Evolutionary conservation across 2,888 invertebrate species (phyloP).

Genomic region (Hololepta plana): DNA sequence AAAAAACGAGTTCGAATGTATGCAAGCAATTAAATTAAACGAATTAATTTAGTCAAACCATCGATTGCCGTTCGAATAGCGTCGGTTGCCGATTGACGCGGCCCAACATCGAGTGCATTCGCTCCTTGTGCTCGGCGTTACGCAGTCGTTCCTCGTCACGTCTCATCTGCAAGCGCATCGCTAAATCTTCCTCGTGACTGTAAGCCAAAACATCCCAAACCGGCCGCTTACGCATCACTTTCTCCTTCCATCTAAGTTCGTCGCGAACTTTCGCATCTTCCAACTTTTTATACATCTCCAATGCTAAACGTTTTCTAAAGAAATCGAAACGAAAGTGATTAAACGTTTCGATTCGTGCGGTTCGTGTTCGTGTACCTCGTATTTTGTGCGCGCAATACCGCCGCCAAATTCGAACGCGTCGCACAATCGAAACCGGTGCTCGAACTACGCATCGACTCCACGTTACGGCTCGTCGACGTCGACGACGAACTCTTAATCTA

Average conservation of each 20-base stretch:
- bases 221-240: slow-evolving; percentile 40
- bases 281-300: slow-evolving; percentile 37
- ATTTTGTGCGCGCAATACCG: slow-evolving; percentile 42
- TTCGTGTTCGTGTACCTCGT: slow-evolving; percentile 25
- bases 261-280: slow-evolving; percentile 40
- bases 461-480: too few species aligned
- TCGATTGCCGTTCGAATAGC: slow-evolving; percentile 50
- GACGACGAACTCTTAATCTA: too few species aligned
- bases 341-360: not conserved
- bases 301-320: slow-evolving; percentile 38
- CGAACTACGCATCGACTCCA: too few species aligned
- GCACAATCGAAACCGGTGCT: slow-evolving; percentile 27
- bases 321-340: slow-evolving; percentile 1
- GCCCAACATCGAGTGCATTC: slow-evolving; percentile 55
- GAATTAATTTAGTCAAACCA: too few species aligned
- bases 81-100: slow-evolving; percentile 52
- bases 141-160: slow-evolving; percentile 49
- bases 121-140: slow-evolving; percentile 45
- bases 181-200: slow-evolving; percentile 48
- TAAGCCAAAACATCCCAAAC: slow-evolving; percentile 52
- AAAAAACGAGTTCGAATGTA: too few species aligned
- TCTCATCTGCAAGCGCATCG: slow-evolving; percentile 43
- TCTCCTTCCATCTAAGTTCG: slow-evolving; percentile 39
- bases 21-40: too few species aligned
- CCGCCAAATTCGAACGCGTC: slow-evolving; percentile 46